Base-by-base conservation (phyloP, 2,888 invertebrate species). In the Anaspis maculata region DNA sequence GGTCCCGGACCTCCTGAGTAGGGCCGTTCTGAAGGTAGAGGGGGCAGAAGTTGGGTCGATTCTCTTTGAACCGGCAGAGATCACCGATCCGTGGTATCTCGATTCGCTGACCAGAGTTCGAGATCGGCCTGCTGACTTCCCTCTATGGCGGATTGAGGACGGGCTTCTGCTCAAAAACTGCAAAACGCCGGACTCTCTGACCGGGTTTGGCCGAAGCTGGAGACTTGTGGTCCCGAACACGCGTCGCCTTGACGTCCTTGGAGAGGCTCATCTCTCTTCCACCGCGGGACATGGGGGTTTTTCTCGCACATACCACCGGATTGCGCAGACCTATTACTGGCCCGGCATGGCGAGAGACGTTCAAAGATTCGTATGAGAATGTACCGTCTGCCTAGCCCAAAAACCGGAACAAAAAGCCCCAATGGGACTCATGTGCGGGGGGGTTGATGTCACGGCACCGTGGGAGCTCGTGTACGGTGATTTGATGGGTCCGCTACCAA, bases 401-500 rank as follows among this genome's bases (percentile, higher is more conserved):
- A 31, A 25, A 13, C 15, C 31, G 2, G 25, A 19, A 13, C 21
- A 21, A 13, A 25, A 5, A 11, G 32, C 22, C 4, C 25, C 31
- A 5, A 11, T 14, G 9, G 32, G 27, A 12, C 3, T 5, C 3
- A 27, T 32, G 27, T 3, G 12, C 5, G 6, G 6, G 12, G 12
- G 12, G 5, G n/a, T 6, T 6, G 7, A 9, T 6, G 13, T 13
- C 5, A 13, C 9, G 7, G 3, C 3, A 4, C 27, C 27, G 4
- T 27, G 27, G 27, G 12, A 27, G 14, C 5, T 4, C 7, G 13
- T 27, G 5, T 6, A 5, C 6, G 6, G 5, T 10, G 32, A 32
- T 10, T n/a, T 32, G 3, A 15, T 32, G 9, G 28, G 39, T 3
- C 39, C 39, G 1, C 25, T 39, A 3, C 39, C 39, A 1, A 11